Evolutionary conservation across 2,113 vertebrate species (phyloP).

Genomic region (Nothobranchius furzeri): DNA sequence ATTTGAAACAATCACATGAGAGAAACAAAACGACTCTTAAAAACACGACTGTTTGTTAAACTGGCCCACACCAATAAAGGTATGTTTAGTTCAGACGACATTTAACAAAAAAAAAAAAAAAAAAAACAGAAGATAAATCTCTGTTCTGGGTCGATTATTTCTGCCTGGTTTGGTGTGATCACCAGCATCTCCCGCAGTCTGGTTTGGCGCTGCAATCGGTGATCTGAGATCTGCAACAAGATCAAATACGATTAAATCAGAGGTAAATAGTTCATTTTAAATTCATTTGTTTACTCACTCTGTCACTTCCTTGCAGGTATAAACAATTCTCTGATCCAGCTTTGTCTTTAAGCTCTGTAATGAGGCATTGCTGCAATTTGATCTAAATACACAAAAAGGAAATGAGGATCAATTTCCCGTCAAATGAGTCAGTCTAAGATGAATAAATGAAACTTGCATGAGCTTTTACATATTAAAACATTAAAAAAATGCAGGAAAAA

Average conservation of each 20-base stretch:
- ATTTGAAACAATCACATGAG: neutral
- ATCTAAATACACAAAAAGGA: constrained; percentile 15
- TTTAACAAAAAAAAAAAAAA: neutral
- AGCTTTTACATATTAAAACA: neutral
- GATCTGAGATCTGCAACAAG: constrained; percentile 46
- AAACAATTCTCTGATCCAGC: constrained; percentile 49
- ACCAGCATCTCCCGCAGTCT: constrained; percentile 63
- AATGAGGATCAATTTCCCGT: neutral
- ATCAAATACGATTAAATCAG: neutral
- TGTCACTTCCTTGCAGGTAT: constrained; percentile 59
- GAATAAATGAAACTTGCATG: neutral
- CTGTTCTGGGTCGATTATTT: neutral
- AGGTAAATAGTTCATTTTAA: too few relatives aligned
- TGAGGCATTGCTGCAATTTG: constrained; percentile 62
- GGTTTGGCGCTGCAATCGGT: constrained; percentile 34
- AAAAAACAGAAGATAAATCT: neutral
- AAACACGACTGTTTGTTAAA: neutral
- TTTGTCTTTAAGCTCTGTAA: constrained; percentile 48
- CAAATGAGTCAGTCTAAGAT: too few relatives aligned
- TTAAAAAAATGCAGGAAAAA: neutral
- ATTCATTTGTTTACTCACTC: constrained; percentile 53
- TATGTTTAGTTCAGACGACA: neutral
- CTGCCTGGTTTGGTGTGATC: constrained; percentile 4
- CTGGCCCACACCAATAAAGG: neutral
- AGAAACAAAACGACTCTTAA: neutral